Evolutionary conservation across 2,888 invertebrate species (phyloP).

Genomic region (Drosophila colorata): DNA sequence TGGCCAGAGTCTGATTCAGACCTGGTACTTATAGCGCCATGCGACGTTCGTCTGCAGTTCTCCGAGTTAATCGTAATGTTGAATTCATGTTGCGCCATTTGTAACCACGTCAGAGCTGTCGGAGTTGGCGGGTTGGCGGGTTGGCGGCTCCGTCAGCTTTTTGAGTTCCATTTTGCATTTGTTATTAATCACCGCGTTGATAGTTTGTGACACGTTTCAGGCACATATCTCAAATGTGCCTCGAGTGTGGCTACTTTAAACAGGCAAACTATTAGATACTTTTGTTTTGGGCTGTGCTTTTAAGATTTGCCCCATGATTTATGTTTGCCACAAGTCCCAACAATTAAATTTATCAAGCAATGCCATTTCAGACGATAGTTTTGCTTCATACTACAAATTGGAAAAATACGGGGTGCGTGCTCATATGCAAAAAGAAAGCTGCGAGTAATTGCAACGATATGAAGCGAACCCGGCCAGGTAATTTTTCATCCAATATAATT

Average conservation of each 20-base stretch:
- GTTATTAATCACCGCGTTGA: conserved; percentile 74
- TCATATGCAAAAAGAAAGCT: conserved; percentile 38
- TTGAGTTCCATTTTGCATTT: conserved; percentile 60
- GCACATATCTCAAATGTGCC: conserved; percentile 53
- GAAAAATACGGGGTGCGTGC: conserved; percentile 14
- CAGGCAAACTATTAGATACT: conserved; percentile 76
- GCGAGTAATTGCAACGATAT: conserved; percentile 49
- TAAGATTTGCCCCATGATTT: conserved; percentile 74
- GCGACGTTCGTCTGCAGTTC: conserved; percentile 9
- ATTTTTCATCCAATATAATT: conserved; percentile 54
- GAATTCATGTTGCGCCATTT: conserved; percentile 79
- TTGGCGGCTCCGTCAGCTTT: conserved; percentile 52
- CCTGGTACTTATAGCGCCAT: conserved; percentile 18
- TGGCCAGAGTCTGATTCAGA: conserved; percentile 13
- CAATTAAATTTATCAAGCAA: conserved; percentile 72
- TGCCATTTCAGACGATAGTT: conserved; percentile 30
- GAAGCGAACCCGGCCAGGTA: conserved; percentile 21
- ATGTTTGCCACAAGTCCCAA: conserved; percentile 60
- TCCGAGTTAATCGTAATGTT: conserved; percentile 66
- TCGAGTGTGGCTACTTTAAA: conserved; percentile 64
- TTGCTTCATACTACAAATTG: conserved; percentile 27
- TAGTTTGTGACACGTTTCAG: conserved; percentile 61
- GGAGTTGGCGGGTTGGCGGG: conserved; percentile 6
- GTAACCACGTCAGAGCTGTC: conserved; percentile 62
- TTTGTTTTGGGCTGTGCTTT: conserved; percentile 65